Base-by-base conservation (phyloP, 2,888 invertebrate genomes). In the Chromoteleia sp. region DNA sequence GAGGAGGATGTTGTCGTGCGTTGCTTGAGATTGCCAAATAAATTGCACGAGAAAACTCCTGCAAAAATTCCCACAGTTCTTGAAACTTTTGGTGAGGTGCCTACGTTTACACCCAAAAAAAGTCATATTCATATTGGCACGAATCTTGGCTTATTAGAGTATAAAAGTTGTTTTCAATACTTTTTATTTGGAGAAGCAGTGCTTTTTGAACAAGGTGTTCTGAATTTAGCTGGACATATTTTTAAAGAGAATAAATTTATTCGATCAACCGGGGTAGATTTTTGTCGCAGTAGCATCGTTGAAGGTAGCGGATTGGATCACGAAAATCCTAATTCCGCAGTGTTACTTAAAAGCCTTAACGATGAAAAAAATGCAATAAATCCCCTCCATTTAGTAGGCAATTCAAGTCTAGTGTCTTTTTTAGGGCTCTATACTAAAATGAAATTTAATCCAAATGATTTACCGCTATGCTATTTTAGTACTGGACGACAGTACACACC, bases 351-450 rank as follows among this genome's bases (percentile, higher is more conserved):
- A 83, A 93, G 94, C 77, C 93, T 93, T 71, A 93, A 93, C 48
- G 93, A 94, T 58, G 92, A 93, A 48, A 91, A 92, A 0, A 92
- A 92, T 50, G 82, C 93, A 41, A 90, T 94, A 5, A 95, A 94
- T 87, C 92, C 94, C 0, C 92, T 96, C 36, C 96, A 96, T 92
- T 92, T 98, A 33, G 94, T 95, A 0, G 98, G 97, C 0, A 95
- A 95, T 50, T 95, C 95, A 0, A 95, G 96, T 15, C 92, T 97
- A 8, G 93, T 94, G 65, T 94, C 97, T 0, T 96, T 96, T 84
- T 93, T 97, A 85, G 95, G 96, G 0, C 95, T 95, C 88, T 94
- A 95, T 87, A 93, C 96, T 0, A 96, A 95, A 89, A 94, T 95
- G 84, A 92, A 94, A 0, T 89, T 96, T 0, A 93, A 94, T 86